A percentile compares a stretch with the other conserved stretches of the same genome.
These are phyloP conservation scores for Pristionchus entomophagus DNA, from an alignment of 2,888 invertebrate species.

Conservation along the genomic window DNA sequence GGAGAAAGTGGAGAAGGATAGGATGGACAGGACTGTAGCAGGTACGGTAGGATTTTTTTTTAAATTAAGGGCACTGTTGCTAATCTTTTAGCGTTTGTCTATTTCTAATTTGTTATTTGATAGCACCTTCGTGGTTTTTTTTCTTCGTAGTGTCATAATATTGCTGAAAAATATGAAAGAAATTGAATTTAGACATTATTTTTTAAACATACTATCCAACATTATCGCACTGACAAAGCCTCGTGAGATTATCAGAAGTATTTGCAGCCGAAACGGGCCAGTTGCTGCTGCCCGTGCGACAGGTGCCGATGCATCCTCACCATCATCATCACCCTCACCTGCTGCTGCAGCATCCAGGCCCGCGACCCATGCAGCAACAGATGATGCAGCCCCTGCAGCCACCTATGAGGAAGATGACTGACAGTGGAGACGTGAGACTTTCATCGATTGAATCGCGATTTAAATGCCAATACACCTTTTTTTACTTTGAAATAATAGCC, in stretches of 20 bases:
- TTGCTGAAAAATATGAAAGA: too few species aligned
- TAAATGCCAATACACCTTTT: too few species aligned
- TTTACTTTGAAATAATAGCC: too few species aligned
- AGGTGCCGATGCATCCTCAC: neutral
- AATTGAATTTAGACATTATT: neutral
- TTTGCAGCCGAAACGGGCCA: slow-evolving; percentile 7
- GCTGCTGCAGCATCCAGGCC: neutral
- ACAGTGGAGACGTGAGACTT: neutral
- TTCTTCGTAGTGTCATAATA: neutral
- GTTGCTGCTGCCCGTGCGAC: neutral
- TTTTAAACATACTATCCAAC: neutral
- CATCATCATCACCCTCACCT: neutral
- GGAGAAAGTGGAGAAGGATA: neutral
- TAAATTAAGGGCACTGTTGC: neutral
- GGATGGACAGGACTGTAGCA: too few species aligned
- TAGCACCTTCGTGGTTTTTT: neutral
- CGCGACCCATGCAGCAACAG: slow-evolving; percentile 14
- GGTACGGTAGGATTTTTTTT: neutral
- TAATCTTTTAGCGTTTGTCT: neutral
- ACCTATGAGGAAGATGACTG: neutral
- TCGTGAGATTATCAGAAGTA: too few species aligned
- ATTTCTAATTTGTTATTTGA: neutral
- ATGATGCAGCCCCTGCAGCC: neutral
- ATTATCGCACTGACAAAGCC: too few species aligned
- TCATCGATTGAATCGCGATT: too few species aligned